Conservation (phyloP, 2,113 vertebrate genomes). For the Ochotona curzoniae region DNA sequence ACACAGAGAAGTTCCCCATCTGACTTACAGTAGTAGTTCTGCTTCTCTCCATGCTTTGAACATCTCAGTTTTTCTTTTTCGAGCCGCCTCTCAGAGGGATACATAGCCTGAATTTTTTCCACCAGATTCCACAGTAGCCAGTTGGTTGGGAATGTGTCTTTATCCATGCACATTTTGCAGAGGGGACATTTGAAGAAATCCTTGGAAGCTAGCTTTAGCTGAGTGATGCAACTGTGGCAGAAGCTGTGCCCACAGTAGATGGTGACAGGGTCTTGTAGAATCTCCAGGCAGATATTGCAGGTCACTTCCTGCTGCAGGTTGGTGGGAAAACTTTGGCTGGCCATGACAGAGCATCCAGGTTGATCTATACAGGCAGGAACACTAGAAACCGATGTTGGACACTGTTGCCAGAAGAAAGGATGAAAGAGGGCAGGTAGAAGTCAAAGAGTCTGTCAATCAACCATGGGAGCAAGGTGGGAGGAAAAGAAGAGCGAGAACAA, state of each 20-base stretch:
- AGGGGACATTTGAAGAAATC: background rate
- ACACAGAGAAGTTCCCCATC: background rate
- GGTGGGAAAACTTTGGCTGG: too few species aligned
- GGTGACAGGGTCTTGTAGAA: slow-evolving; percentile 34
- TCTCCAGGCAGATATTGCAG: background rate
- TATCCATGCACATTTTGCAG: background rate
- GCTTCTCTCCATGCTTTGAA: background rate
- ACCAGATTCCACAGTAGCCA: background rate
- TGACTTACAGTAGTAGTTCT: slow-evolving; percentile 1
- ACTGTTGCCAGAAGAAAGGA: background rate
- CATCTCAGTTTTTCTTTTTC: background rate
- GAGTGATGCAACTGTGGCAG: slow-evolving; percentile 21
- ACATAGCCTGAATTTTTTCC: background rate
- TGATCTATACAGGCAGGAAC: background rate
- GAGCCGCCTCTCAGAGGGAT: background rate
- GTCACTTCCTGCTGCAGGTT: background rate
- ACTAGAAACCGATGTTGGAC: background rate
- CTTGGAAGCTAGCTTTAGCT: too few species aligned
- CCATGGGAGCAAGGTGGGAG: too few species aligned
- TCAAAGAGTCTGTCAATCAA: background rate
- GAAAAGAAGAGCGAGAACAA: background rate
- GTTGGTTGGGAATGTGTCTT: background rate
- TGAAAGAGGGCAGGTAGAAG: background rate
- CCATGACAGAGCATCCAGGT: too few species aligned
- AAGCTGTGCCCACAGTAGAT: slow-evolving; percentile 17